phyloP scores from a whole-genome alignment of 2,113 vertebrate species.

The Caretta caretta region DNA sequence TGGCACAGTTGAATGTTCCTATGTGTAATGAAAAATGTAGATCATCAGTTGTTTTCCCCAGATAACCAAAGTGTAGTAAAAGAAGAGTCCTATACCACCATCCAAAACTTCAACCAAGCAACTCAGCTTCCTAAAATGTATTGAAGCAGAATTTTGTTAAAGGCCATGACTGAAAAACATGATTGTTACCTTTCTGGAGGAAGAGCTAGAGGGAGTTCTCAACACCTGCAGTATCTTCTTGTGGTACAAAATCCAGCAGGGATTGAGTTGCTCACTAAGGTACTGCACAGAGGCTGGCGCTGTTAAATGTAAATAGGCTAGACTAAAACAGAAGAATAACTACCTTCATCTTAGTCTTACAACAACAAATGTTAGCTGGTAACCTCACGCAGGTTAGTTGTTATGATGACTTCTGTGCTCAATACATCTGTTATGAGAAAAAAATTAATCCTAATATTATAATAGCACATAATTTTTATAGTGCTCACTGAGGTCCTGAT shows the following conservation, averaged over 20 bases:
- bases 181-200: conserved; percentile 65
- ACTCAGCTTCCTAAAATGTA: conserved; percentile 54
- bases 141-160: conserved; percentile 32
- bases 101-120: conserved; percentile 43
- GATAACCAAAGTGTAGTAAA: neutral
- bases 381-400: conserved; percentile 47
- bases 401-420: neutral
- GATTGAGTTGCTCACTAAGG: conserved; percentile 63
- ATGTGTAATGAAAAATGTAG: conserved; percentile 42
- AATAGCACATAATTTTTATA: neutral
- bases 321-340: conserved; percentile 16
- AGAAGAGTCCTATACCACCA: conserved; percentile 7
- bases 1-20: neutral
- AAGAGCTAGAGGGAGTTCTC: conserved; percentile 57
- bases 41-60: conserved; percentile 44
- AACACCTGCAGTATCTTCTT: conserved; percentile 27
- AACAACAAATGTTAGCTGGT: neutral
- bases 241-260: conserved; percentile 43
- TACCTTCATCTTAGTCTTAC: conserved; percentile 45
- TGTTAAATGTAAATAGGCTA: conserved; percentile 46
- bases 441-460: neutral
- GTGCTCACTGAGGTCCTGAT: neutral
- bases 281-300: conserved; percentile 37
- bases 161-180: conserved; percentile 55
- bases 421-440: conserved; percentile 14